Evolutionary conservation across 2,888 invertebrate species (phyloP).

Genomic region (Melinaea menophilus): DNA sequence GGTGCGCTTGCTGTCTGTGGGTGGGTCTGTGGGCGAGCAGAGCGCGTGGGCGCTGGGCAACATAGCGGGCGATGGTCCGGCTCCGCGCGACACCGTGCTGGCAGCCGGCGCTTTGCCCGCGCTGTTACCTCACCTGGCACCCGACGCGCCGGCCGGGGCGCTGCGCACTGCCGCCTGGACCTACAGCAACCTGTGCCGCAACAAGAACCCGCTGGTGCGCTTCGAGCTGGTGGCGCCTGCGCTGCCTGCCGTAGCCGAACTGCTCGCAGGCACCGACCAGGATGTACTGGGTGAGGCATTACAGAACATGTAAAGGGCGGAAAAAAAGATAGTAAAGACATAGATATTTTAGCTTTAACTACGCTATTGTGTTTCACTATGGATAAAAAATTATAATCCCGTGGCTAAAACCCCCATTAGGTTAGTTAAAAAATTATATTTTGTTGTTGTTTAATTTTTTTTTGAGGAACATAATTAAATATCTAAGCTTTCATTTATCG

Average conservation of each 20-base stretch:
- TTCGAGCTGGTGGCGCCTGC: constrained; percentile 86
- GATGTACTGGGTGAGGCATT: constrained; percentile 83
- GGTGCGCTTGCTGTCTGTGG: constrained; percentile 84
- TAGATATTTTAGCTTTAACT: not conserved
- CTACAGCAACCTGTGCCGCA: constrained; percentile 93
- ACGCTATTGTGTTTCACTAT: too few species aligned
- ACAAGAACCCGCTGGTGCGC: constrained; percentile 94
- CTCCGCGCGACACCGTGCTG: constrained; percentile 89
- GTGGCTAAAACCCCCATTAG: too few species aligned
- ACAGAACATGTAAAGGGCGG: too few species aligned
- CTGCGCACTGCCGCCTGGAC: constrained; percentile 94
- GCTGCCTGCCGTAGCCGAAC: constrained; percentile 85
- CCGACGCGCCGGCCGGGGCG: constrained; percentile 74
- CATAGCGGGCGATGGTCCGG: constrained; percentile 94
- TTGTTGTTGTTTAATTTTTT: too few species aligned
- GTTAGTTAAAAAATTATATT: too few species aligned
- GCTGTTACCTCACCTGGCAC: constrained; percentile 79
- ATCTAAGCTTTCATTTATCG: too few species aligned
- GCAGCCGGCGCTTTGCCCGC: constrained; percentile 83
- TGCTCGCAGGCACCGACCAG: constrained; percentile 83
- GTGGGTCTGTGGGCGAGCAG: constrained; percentile 90
- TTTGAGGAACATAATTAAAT: too few species aligned
- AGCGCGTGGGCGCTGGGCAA: constrained; percentile 99
- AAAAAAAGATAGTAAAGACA: too few species aligned
- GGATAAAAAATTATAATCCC: too few species aligned